Evolutionary conservation across 1,140 invertebrate genomes (phyloP).

Genomic region (Drosophila gunungcola): DNA sequence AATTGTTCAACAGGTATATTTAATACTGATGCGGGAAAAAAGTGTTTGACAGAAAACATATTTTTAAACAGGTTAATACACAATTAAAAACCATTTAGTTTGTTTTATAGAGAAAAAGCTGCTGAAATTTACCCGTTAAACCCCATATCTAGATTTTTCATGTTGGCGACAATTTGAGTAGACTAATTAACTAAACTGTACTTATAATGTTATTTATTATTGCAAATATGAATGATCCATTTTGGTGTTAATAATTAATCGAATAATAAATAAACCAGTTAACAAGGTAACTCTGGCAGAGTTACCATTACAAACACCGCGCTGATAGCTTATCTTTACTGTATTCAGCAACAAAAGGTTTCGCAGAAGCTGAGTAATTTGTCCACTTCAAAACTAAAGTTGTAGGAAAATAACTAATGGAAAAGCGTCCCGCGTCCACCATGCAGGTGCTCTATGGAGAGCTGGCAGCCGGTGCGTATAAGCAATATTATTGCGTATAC

Average conservation of each 20-base stretch:
- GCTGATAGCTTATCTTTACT: conserved; percentile 66
- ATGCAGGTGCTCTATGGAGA: conserved; percentile 68
- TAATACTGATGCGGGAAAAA: no score
- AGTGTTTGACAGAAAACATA: no score
- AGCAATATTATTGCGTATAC: conserved; percentile 18
- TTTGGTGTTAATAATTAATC: not conserved
- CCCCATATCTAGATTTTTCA: no score
- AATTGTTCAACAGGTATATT: no score
- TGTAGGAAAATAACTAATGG: conserved; percentile 34
- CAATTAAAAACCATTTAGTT: no score
- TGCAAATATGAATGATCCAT: not conserved
- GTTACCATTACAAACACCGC: conserved; percentile 1
- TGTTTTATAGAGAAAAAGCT: no score
- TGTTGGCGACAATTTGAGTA: not conserved
- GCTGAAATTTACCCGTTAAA: no score
- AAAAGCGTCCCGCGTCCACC: conserved; percentile 49
- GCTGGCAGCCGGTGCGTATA: conserved; percentile 62
- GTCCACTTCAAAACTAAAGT: not conserved
- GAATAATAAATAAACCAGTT: not conserved
- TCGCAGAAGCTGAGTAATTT: conserved; percentile 21
- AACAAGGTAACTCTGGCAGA: conserved; percentile 16
- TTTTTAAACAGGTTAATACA: no score
- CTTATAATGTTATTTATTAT: not conserved
- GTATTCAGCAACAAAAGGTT: conserved; percentile 11
- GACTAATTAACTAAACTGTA: not conserved